A percentile compares a stretch with the other conserved stretches of the same genome.
These are phyloP conservation scores for Asobara japonica DNA, from an alignment of 1,140 invertebrate species.

Conservation along the genomic window DNA sequence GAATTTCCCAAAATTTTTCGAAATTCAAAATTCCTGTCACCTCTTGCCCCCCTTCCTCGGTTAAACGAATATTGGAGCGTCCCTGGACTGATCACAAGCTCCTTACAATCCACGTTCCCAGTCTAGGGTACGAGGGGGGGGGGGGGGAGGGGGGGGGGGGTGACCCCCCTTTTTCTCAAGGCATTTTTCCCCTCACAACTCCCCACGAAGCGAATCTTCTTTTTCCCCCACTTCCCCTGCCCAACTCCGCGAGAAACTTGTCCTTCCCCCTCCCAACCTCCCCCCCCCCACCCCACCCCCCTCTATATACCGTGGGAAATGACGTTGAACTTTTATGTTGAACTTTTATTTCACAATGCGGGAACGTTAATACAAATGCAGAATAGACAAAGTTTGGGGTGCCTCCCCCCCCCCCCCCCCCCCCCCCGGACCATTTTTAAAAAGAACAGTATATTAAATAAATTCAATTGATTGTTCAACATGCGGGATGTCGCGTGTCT, in stretches of 20 bases:
- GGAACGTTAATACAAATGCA: not conserved
- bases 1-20: no score
- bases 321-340: constrained; percentile 56
- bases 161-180: constrained; percentile 21
- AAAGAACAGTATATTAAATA: not conserved
- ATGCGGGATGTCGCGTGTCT: constrained; percentile 7
- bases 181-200: constrained; percentile 18
- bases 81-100: constrained; percentile 38
- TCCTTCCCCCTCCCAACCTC: constrained; percentile 19
- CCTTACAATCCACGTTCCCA: constrained; percentile 28
- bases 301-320: constrained; percentile 56
- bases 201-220: not conserved
- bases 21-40: no score
- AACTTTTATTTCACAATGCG: constrained; percentile 41
- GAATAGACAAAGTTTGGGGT: not conserved
- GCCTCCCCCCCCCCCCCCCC: not conserved
- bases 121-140: not conserved
- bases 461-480: not conserved
- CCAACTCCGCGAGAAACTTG: not conserved
- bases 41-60: no score
- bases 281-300: constrained; percentile 1
- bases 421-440: no score
- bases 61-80: constrained; percentile 25
- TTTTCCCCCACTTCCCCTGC: constrained; percentile 7
- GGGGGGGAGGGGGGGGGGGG: not conserved